These are phyloP conservation scores for Condylura cristata DNA, from an alignment of 2,113 vertebrate genomes.

Conservation along the genomic window DNA sequence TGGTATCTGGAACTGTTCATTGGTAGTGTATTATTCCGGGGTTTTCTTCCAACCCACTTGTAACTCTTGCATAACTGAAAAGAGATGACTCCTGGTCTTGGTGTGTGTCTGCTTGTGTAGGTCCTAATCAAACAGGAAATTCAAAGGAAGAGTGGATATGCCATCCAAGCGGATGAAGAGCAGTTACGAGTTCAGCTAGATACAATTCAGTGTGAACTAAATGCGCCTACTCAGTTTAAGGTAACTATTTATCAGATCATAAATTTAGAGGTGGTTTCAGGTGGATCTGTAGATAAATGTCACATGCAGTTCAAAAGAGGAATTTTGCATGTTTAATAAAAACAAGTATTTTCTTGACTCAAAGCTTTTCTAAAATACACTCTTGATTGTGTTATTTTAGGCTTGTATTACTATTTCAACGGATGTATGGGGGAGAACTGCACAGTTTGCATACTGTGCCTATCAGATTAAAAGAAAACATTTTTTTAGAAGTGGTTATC, in stretches of 20 bases:
- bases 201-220: constrained; percentile 97
- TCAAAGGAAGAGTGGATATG: constrained; percentile 97
- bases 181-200: constrained; percentile 97
- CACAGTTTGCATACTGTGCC: background rate
- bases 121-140: constrained; percentile 98
- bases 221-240: constrained; percentile 98
- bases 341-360: background rate
- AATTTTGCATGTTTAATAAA: background rate
- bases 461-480: background rate
- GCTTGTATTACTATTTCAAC: background rate
- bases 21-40: background rate
- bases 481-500: constrained; percentile 10
- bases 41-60: background rate
- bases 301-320: background rate
- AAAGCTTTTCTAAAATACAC: constrained; percentile 34
- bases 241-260: constrained; percentile 77
- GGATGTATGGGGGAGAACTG: background rate
- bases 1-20: background rate
- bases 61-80: background rate
- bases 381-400: constrained; percentile 5
- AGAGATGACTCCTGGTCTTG: background rate
- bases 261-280: background rate
- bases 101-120: constrained; percentile 79
- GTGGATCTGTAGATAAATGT: background rate
- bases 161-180: constrained; percentile 98